phyloP scores from a whole-genome alignment of 2,888 invertebrate species.

The Phymatocera aterrima region DNA sequence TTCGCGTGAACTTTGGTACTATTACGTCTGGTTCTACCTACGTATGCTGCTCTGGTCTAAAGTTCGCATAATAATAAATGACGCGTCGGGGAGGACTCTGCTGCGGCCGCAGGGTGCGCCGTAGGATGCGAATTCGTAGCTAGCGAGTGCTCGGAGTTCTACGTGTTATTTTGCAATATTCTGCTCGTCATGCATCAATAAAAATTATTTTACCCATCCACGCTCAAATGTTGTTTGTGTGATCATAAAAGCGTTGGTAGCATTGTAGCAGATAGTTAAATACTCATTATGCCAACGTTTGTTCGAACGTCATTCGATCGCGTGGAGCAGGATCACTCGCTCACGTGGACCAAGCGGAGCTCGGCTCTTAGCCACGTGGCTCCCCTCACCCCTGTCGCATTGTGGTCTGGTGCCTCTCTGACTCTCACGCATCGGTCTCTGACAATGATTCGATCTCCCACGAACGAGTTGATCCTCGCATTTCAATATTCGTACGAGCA shows the following conservation, averaged over 20 bases:
- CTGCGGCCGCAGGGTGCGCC: neutral
- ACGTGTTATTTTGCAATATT: too few species aligned
- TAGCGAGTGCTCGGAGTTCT: neutral
- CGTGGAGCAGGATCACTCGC: neutral
- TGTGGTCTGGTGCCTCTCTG: too few species aligned
- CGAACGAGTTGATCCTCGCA: too few species aligned
- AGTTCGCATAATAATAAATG: conserved; percentile 35
- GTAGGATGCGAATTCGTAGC: neutral
- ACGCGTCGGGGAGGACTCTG: neutral
- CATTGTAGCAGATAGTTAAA: too few species aligned
- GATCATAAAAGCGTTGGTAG: neutral
- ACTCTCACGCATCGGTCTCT: too few species aligned
- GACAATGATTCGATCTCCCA: too few species aligned
- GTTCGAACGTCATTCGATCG: neutral
- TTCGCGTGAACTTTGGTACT: too few species aligned
- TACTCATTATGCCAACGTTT: too few species aligned
- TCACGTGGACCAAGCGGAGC: conserved; percentile 24
- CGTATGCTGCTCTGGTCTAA: neutral
- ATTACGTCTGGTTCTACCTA: neutral
- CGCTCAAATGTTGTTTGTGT: neutral
- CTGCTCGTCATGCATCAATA: neutral
- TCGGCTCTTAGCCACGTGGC: neutral
- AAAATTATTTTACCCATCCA: neutral
- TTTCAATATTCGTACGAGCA: too few species aligned
- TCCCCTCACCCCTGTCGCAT: too few species aligned